Evolutionary conservation across 2,888 invertebrate genomes (phyloP), one percentile per base, ranked within the genome.

Genomic region (Tanypteryx hageni): DNA sequence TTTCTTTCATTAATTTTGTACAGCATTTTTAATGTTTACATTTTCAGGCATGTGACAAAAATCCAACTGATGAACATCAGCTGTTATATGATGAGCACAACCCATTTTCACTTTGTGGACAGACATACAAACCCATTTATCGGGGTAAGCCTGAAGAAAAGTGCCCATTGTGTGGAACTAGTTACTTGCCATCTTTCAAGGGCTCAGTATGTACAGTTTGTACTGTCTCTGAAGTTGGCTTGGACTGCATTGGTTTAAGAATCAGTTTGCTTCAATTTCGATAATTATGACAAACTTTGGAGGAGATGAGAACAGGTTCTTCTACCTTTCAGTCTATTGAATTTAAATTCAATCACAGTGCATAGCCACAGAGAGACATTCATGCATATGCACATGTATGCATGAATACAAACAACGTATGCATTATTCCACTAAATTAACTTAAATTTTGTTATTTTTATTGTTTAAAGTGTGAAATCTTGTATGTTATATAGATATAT

Each of bases 61-160:
- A 97, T 93, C 97, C 97, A 0, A 96, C 97, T 0, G 99, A 99
- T 94, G 98, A 98, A 94, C 97, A 99, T 93, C 97, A 98, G 94
- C 95, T 99, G 92, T 96, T 97, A 0, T 99, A 99, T 94, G 99
- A 99, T 94, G 99, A 99, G 94, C 99, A 99, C 95, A 99, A 99
- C 95, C 99, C 99, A 0, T 99, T 99, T 95, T 97, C 97, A 92
- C 96, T 99, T 82, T 99, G 99, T 95, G 99, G 98, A 0, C 97
- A 97, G 61, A 97, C 98, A 56, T 99, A 98, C 95, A 97, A 97
- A 86, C 99, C 99, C 0, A 98, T 99, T 93, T 99, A 99, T 94
- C 97, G 98, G 94, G 99, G 99, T 56, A 99, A 99, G 94, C 97
- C 98, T 0, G 98, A 99, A 94, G 97, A 98, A 84, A 98, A 98